Conservation (phyloP, 2,888 invertebrate species). For the Dysmachus trigonus region DNA sequence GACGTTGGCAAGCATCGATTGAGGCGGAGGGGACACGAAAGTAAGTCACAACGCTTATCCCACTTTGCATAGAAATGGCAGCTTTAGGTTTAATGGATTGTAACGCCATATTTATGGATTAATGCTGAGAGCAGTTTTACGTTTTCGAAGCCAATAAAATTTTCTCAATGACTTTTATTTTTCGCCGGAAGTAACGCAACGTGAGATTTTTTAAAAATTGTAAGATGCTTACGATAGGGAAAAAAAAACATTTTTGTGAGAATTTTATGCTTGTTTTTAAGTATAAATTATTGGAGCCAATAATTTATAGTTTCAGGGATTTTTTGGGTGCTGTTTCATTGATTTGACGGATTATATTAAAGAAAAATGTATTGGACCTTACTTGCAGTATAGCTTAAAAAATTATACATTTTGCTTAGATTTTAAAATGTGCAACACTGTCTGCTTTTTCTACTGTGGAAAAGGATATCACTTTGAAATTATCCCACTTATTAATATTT, state of each 20-base stretch:
- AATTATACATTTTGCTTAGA: too few relatives aligned
- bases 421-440: too few relatives aligned
- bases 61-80: constrained; percentile 50
- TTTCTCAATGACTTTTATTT: constrained; percentile 42
- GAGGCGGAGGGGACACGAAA: constrained; percentile 1
- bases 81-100: constrained; percentile 50
- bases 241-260: not conserved
- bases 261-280: not conserved
- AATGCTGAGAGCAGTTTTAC: constrained; percentile 42
- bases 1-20: not conserved
- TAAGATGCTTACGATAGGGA: not conserved
- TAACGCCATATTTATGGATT: constrained; percentile 46
- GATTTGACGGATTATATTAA: too few relatives aligned
- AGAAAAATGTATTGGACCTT: too few relatives aligned
- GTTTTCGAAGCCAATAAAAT: constrained; percentile 45
- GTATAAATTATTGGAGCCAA: not conserved
- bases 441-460: too few relatives aligned
- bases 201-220: not conserved
- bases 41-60: constrained; percentile 36
- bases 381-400: too few relatives aligned
- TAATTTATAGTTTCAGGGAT: too few relatives aligned
- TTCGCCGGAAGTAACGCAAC: not conserved
- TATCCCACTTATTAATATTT: too few relatives aligned
- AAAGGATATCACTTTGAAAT: too few relatives aligned
- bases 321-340: too few relatives aligned